A percentile compares a stretch with the other conserved stretches of the same genome.
phyloP scores from a whole-genome alignment of 2,113 vertebrate genomes.

The Rhinoptilus africanus region DNA sequence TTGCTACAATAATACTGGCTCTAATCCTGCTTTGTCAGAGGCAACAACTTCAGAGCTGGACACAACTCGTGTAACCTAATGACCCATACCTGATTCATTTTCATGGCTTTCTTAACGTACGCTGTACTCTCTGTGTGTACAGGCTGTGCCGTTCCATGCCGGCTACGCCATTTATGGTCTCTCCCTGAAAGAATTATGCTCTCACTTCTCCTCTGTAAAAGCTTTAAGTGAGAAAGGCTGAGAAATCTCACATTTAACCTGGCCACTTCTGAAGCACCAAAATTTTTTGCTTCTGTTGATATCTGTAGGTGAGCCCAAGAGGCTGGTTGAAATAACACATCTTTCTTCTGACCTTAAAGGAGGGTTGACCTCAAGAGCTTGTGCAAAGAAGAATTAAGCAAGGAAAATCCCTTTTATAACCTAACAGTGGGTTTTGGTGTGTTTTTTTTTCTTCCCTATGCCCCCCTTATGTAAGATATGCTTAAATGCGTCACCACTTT shows the following conservation, averaged over 20 bases:
- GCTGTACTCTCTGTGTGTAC: neutral
- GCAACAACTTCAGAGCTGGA: neutral
- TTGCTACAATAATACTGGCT: neutral
- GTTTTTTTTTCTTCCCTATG: accelerated
- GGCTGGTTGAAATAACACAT: neutral
- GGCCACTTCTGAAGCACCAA: neutral
- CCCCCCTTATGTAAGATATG: neutral
- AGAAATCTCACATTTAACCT: neutral
- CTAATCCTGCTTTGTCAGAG: neutral
- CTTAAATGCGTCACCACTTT: neutral
- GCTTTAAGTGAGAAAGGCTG: neutral
- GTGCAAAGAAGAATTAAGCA: neutral
- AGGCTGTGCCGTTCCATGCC: accelerated
- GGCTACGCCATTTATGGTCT: neutral
- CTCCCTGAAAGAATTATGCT: neutral
- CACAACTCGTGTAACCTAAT: neutral
- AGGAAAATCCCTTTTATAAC: neutral
- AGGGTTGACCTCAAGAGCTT: neutral
- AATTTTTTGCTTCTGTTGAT: neutral
- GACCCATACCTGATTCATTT: neutral
- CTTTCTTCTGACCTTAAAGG: neutral
- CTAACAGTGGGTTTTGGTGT: neutral
- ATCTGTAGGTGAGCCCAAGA: neutral
- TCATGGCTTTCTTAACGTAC: neutral
- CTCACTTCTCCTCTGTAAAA: neutral